phyloP scores from a whole-genome alignment of 2,113 vertebrate genomes.

The Chamaetylas fuelleborni region DNA sequence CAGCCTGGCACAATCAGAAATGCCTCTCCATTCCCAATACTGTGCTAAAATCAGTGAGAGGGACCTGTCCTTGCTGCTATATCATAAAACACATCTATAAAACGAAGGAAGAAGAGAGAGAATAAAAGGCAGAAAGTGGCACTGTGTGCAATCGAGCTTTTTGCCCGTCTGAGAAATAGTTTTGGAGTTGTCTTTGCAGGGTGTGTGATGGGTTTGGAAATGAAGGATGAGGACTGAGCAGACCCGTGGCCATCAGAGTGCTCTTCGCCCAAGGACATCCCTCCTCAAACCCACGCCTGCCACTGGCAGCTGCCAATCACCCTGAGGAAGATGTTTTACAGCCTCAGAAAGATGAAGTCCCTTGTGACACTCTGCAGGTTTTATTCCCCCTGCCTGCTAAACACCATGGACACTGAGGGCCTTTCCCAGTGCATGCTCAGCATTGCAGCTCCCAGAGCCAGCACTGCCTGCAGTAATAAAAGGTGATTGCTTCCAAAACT shows the following conservation, averaged over 20 bases:
- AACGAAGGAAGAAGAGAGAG: neutral
- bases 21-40: neutral
- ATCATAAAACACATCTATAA: neutral
- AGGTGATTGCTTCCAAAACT: neutral
- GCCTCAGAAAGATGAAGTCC: neutral
- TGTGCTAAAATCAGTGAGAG: neutral
- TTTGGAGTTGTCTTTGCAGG: neutral
- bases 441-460: neutral
- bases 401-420: neutral
- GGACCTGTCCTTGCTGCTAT: neutral
- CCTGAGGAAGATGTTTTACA: neutral
- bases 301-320: conserved; percentile 51
- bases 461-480: conserved; percentile 13
- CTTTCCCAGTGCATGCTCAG: neutral
- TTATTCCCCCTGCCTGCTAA: neutral
- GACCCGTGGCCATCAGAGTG: neutral
- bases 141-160: neutral
- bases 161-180: neutral
- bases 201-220: neutral
- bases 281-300: neutral
- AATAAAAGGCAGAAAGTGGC: neutral
- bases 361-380: neutral
- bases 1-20: neutral
- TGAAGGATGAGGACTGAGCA: neutral
- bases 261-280: conserved; percentile 43